Evolutionary conservation across 2,113 vertebrate species (phyloP).

Genomic region (Pterocles gutturalis): DNA sequence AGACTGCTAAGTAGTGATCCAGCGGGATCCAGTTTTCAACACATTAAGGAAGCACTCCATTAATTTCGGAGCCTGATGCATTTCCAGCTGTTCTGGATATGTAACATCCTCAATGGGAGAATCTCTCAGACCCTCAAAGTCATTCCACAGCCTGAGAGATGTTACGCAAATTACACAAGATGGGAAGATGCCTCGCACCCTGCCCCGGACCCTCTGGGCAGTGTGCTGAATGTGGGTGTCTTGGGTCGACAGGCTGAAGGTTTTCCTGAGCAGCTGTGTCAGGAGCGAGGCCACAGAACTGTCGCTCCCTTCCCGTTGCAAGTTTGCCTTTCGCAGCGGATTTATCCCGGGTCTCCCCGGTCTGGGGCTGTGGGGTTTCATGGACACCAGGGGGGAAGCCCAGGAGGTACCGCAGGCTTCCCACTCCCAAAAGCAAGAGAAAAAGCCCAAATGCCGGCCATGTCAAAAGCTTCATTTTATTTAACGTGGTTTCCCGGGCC

Average conservation of each 20-base stretch:
- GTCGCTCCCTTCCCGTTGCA: rapidly evolving
- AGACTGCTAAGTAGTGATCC: background rate
- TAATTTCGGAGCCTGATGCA: background rate
- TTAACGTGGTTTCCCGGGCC: background rate
- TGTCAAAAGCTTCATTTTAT: rapidly evolving
- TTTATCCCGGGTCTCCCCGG: background rate
- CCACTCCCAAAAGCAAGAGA: background rate
- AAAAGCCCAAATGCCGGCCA: background rate
- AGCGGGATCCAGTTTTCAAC: background rate
- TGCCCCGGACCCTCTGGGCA: background rate
- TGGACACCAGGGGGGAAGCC: background rate
- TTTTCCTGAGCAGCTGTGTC: background rate
- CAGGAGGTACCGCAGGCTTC: background rate
- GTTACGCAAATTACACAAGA: rapidly evolving
- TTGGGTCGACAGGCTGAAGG: background rate
- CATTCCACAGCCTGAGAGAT: background rate
- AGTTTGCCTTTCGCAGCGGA: background rate
- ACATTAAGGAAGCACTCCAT: background rate
- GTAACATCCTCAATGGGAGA: background rate
- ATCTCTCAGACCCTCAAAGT: background rate
- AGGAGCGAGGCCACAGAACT: rapidly evolving
- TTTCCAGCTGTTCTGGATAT: background rate
- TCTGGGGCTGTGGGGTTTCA: background rate
- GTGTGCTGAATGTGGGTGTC: background rate
- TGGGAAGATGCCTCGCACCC: background rate